A percentile compares a stretch with the other conserved stretches of the same genome.
These are phyloP conservation scores for Coptotermes formosanus DNA, from an alignment of 1,140 invertebrate species.

Conservation along the genomic window DNA sequence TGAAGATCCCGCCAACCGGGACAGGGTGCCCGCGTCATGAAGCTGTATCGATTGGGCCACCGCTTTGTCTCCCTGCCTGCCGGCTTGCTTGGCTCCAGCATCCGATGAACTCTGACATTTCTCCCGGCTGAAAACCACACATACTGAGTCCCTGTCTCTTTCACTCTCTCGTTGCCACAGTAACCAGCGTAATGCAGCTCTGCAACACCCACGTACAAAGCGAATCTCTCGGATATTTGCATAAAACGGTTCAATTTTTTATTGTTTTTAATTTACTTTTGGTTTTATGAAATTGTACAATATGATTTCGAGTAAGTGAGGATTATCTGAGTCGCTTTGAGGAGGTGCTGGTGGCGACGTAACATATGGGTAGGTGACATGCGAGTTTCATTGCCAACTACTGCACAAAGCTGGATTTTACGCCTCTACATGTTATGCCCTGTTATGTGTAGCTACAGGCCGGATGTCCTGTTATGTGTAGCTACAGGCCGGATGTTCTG, in stretches of 20 bases:
- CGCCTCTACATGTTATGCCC: no score
- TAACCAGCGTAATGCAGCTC: not conserved
- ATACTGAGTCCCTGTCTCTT: not conserved
- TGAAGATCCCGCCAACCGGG: not conserved
- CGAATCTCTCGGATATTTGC: not conserved
- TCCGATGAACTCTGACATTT: slow-evolving; percentile 15
- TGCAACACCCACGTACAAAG: not conserved
- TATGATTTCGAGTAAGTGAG: not conserved
- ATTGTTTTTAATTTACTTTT: not conserved
- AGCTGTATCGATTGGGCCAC: slow-evolving; percentile 6
- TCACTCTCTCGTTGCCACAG: not conserved
- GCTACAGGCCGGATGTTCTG: no score
- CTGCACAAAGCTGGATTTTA: no score
- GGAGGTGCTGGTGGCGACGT: no score
- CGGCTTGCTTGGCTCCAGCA: slow-evolving; percentile 7
- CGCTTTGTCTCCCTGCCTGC: not conserved
- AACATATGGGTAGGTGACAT: no score
- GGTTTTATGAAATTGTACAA: not conserved
- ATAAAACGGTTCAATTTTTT: not conserved
- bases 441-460: no score
- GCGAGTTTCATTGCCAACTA: no score
- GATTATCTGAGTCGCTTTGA: not conserved
- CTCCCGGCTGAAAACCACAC: slow-evolving; percentile 7
- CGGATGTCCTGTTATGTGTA: no score
- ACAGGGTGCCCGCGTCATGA: not conserved